These are phyloP conservation scores for Montipora cactus DNA, from an alignment of 64 coral and sea anemone genomes.

Conservation along the genomic window DNA sequence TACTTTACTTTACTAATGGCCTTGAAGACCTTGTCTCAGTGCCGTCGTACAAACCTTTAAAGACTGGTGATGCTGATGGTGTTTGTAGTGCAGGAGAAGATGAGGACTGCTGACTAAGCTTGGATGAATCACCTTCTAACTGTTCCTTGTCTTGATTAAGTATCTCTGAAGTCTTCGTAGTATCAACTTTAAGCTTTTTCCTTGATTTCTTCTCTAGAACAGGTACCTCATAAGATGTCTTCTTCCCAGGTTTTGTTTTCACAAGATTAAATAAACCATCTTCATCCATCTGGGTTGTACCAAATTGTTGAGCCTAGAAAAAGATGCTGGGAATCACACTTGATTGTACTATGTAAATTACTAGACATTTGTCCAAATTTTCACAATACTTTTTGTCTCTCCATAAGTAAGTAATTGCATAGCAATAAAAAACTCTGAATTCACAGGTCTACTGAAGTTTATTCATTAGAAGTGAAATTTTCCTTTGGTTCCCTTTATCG, in stretches of 20 bases:
- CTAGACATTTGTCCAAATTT: not conserved
- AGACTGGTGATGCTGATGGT: slow-evolving; percentile 2
- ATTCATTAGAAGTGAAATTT: too few species aligned
- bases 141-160: slow-evolving; percentile 5
- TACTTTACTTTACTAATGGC: too few species aligned
- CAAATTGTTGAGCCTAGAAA: slow-evolving; percentile 64
- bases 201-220: slow-evolving; percentile 28
- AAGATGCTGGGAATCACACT: too few species aligned
- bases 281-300: slow-evolving; percentile 83
- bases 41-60: slow-evolving; percentile 1
- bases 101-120: not conserved
- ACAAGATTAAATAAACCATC: slow-evolving; percentile 89
- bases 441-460: too few species aligned
- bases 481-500: too few species aligned
- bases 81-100: slow-evolving; percentile 57
- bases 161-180: not conserved
- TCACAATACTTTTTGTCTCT: too few species aligned
- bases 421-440: too few species aligned
- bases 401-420: too few species aligned
- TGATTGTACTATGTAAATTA: too few species aligned
- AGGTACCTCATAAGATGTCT: slow-evolving; percentile 25
- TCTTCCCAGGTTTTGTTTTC: slow-evolving; percentile 75
- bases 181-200: slow-evolving; percentile 37
- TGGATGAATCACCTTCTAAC: not conserved
- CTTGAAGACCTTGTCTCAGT: too few species aligned